Evolutionary conservation across 2,888 invertebrate genomes (phyloP), one percentile per base, ranked within the genome.

Genomic region (Lapara coniferarum): DNA sequence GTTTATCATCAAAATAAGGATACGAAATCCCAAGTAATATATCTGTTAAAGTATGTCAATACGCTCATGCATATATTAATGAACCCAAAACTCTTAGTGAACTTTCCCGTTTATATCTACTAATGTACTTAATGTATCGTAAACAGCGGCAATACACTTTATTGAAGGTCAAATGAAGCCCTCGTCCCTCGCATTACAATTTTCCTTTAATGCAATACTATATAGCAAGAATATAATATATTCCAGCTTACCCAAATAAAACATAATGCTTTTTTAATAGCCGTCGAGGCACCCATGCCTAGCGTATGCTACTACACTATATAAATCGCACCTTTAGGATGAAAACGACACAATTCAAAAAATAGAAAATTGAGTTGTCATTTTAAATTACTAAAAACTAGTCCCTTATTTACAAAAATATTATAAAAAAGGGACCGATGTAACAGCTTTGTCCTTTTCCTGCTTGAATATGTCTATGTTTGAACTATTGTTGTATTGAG

Each of bases 41-140:
- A 37, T 37, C 8, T 37, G 2, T 19, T 63, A 55, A 66, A 69
- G 52, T 66, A 67, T 57, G 66, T 66, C 66, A 69, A 66, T 58
- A 53, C 66, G 10, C 4, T 55, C 53, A 37, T 66, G 66, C 51
- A 52, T 66, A 69, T 49, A 58, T 46, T 52, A 68, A 70, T 68
- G 63, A 59, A 68, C 10, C 53, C 44, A 58, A 46, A 46, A 68
- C 56, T 51, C 25, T 14, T 66, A 37, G 66, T 10, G 52, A 55
- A 55, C 16, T 55, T 46, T 63, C n/a, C 10, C 44, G 53, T 53
- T 7, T 12, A 52, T 63, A 52, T 30, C 37, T 52, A 14, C 44
- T 51, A 57, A 51, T 46, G 57, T 57, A 53, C 37, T 44, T 57
- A 70, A 70, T 70, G 70, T 66, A 51, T 44, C 52, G 66, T 16